Evolutionary conservation across 2,113 vertebrate genomes (phyloP).

Genomic region (Gopherus flavomarginatus): DNA sequence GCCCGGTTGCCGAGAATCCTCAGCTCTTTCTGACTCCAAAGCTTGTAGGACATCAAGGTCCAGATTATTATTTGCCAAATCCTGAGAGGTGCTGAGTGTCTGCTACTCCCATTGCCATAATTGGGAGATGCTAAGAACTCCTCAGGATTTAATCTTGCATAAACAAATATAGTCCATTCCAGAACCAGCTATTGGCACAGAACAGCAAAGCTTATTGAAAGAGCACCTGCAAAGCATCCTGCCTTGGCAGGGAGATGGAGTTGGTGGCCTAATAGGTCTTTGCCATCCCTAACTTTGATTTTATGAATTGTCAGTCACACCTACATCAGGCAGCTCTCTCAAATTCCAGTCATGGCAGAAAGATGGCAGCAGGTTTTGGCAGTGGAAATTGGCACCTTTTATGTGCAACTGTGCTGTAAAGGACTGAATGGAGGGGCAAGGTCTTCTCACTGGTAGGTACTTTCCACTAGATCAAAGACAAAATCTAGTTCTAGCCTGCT

Average conservation of each 20-base stretch:
- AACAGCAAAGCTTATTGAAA: neutral
- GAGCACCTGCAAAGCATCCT: neutral
- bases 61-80: neutral
- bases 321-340: neutral
- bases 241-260: conserved; percentile 28
- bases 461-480: neutral
- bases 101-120: neutral
- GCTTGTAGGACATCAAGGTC: neutral
- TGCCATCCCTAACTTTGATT: conserved; percentile 17
- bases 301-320: conserved; percentile 40
- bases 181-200: neutral
- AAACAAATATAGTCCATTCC: neutral
- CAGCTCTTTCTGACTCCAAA: neutral
- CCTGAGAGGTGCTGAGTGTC: neutral
- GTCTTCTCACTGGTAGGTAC: neutral
- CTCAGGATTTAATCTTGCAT: neutral
- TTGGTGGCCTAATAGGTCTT: conserved; percentile 24
- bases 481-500: neutral
- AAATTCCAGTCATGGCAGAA: conserved; percentile 1
- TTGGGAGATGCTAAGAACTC: neutral
- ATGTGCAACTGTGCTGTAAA: neutral
- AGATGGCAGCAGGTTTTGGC: conserved; percentile 34
- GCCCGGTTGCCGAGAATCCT: neutral
- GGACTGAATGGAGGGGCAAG: neutral
- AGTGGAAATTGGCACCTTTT: neutral